Evolutionary conservation across 2,888 invertebrate genomes (phyloP).

Genomic region (Drosophila paramelanica): DNA sequence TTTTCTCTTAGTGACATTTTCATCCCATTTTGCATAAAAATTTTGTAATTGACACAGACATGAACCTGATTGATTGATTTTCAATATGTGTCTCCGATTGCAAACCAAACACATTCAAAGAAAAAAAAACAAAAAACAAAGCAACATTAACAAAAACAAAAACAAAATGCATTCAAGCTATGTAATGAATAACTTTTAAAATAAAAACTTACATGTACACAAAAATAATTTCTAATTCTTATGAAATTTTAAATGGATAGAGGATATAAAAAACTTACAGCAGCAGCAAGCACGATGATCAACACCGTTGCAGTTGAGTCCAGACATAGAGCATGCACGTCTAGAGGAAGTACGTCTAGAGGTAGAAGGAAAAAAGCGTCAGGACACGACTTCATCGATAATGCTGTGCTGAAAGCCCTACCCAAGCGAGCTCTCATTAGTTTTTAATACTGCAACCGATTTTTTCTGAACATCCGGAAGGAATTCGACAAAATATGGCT

Average conservation of each 20-base stretch:
- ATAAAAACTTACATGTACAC: constrained; percentile 69
- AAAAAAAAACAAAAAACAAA: neutral
- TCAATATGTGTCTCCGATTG: constrained; percentile 35
- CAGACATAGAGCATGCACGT: no score
- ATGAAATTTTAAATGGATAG: neutral
- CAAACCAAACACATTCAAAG: constrained; percentile 13
- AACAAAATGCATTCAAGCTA: constrained; percentile 57
- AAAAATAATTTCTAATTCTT: constrained; percentile 5
- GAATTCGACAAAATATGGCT: no score
- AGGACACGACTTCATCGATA: no score
- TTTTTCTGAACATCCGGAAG: no score
- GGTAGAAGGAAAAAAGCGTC: no score
- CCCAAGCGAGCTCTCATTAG: no score
- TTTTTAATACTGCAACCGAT: no score
- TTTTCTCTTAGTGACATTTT: constrained; percentile 62
- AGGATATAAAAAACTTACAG: no score
- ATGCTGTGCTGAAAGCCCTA: no score
- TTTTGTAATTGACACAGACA: constrained; percentile 38
- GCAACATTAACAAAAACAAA: constrained; percentile 19
- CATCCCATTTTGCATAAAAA: constrained; percentile 60
- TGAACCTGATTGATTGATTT: constrained; percentile 13
- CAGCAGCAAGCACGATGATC: no score
- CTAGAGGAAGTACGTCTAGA: no score
- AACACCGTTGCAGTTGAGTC: no score
- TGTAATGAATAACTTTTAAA: constrained; percentile 68